Conservation (phyloP, 2,113 vertebrate species). For the Dicentrarchus labrax region DNA sequence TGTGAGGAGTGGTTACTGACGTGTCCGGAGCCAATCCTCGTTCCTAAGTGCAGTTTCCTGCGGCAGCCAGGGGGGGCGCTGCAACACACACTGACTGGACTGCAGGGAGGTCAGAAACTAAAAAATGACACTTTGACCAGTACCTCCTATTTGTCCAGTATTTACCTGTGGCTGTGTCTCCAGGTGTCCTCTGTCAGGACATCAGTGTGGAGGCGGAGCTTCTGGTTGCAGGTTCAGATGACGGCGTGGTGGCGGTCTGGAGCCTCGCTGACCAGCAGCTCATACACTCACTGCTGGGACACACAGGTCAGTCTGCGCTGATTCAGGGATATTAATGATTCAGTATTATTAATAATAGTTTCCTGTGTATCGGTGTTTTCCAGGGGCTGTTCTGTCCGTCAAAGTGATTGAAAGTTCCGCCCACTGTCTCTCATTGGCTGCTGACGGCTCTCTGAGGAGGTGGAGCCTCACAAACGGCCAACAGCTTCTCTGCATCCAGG, state of each 20-base stretch:
- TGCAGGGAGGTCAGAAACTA: slow-evolving; percentile 80
- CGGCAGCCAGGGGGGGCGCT: slow-evolving; percentile 84
- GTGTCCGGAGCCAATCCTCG: slow-evolving; percentile 80
- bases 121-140: no score
- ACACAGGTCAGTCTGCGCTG: slow-evolving; percentile 77
- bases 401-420: slow-evolving; percentile 71
- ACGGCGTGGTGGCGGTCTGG: slow-evolving; percentile 83
- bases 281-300: slow-evolving; percentile 80
- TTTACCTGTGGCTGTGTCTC: neutral
- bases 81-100: slow-evolving; percentile 69
- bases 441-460: slow-evolving; percentile 80
- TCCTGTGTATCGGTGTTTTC: neutral
- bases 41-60: slow-evolving; percentile 86
- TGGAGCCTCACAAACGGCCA: slow-evolving; percentile 84
- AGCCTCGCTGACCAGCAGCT: slow-evolving; percentile 78
- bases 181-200: slow-evolving; percentile 82
- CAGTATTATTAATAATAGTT: neutral
- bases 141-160: no score
- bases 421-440: slow-evolving; percentile 82
- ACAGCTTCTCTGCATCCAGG: slow-evolving; percentile 77
- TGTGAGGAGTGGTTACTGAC: slow-evolving; percentile 80
- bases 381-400: slow-evolving; percentile 82
- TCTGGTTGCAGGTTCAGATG: slow-evolving; percentile 84
- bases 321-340: neutral
- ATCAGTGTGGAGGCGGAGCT: slow-evolving; percentile 74